Conservation (phyloP, 2,113 vertebrate species). For the Syngnathoides biaculeatus region DNA sequence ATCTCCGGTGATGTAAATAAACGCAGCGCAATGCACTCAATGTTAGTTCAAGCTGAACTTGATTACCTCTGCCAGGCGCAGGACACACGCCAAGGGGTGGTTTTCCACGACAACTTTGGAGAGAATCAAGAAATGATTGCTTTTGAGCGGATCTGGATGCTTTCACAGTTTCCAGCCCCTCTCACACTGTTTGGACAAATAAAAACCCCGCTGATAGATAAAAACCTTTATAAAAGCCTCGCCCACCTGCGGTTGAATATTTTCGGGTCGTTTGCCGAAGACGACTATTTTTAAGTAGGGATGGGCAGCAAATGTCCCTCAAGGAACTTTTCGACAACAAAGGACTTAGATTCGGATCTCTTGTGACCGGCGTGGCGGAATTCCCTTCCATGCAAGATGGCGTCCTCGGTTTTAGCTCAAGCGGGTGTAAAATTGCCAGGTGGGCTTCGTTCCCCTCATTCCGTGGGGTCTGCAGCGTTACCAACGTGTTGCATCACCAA, state of each 20-base stretch:
- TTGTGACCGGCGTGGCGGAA: not conserved
- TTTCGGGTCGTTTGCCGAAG: no score
- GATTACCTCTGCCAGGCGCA: not conserved
- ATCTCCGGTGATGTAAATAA: not conserved
- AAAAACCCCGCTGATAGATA: no score
- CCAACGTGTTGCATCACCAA: not conserved
- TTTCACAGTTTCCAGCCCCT: not conserved
- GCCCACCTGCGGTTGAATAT: no score
- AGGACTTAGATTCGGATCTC: not conserved
- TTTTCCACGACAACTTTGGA: not conserved
- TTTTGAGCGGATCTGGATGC: not conserved
- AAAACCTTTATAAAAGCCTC: no score
- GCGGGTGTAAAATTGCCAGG: not conserved
- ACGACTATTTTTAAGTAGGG: no score
- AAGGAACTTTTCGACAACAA: not conserved
- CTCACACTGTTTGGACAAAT: no score
- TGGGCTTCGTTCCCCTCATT: not conserved
- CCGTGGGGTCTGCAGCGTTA: not conserved
- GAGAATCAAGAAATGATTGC: not conserved
- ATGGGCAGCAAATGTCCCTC: not conserved
- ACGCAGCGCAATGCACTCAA: not conserved
- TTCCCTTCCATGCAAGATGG: not conserved
- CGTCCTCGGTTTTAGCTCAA: not conserved
- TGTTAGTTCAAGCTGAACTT: not conserved
- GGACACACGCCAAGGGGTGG: not conserved